Conservation (phyloP, 2,797 vertebrate species). For the Periparus ater region DNA sequence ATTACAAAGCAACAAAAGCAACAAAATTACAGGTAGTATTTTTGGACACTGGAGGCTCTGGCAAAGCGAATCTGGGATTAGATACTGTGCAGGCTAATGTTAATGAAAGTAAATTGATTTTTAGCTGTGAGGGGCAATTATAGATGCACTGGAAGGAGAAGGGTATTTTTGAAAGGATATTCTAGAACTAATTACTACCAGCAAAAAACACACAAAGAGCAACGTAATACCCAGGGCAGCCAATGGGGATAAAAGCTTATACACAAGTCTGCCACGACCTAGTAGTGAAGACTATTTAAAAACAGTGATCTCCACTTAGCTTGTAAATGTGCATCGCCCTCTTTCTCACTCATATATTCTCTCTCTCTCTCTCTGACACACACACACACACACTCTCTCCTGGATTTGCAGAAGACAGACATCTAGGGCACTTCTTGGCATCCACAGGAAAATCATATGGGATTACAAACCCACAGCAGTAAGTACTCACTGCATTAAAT, state of each 20-base stretch:
- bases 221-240: conserved; percentile 10
- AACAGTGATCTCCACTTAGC: conserved; percentile 54
- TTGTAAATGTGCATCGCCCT: conserved; percentile 35
- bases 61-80: background rate
- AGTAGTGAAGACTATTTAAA: conserved; percentile 60
- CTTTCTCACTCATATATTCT: background rate
- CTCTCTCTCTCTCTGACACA: background rate
- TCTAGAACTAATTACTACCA: conserved; percentile 45
- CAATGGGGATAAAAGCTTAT: conserved; percentile 17
- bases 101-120: conserved; percentile 43
- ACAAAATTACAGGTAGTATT: conserved; percentile 13
- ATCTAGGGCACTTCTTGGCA: conserved; percentile 42
- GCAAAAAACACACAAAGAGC: background rate
- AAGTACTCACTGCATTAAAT: conserved; percentile 60
- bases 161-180: conserved; percentile 32
- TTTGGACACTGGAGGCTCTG: background rate
- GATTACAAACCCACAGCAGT: conserved; percentile 51
- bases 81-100: background rate
- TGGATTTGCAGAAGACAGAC: conserved; percentile 53
- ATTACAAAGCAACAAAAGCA: background rate
- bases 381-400: background rate
- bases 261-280: conserved; percentile 21
- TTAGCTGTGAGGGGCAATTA: conserved; percentile 2
- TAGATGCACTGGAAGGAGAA: background rate
- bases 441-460: conserved; percentile 18